phyloP scores from a whole-genome alignment of 2,113 vertebrate species.

The Crotalus helleri region DNA sequence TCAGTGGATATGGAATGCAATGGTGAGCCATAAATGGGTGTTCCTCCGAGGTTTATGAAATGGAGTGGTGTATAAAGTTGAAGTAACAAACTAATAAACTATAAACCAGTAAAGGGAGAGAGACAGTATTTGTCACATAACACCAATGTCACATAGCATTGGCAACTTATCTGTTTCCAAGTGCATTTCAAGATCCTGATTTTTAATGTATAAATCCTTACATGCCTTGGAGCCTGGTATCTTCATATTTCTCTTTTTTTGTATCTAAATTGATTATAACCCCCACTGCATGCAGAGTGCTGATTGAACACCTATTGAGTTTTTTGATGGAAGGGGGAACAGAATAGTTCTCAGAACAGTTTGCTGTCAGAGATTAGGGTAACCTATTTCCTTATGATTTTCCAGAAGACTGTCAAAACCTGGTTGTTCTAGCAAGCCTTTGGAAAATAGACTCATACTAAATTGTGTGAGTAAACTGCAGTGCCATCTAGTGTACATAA shows the following conservation, averaged over 20 bases:
- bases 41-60: not conserved
- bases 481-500: not conserved
- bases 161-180: not conserved
- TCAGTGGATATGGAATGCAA: not conserved
- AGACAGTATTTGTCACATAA: not conserved
- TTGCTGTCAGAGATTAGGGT: not conserved
- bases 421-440: not conserved
- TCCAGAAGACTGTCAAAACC: not conserved
- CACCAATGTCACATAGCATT: not conserved
- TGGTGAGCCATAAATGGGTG: not conserved
- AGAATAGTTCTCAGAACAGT: not conserved
- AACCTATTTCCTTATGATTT: not conserved
- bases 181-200: not conserved
- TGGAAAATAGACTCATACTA: not conserved
- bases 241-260: not conserved
- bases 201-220: not conserved
- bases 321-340: not conserved
- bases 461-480: not conserved
- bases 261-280: not conserved
- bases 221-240: not conserved
- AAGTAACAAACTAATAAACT: not conserved
- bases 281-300: not conserved
- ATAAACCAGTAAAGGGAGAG: not conserved
- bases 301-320: not conserved
- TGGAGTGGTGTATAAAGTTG: not conserved